phyloP scores from a whole-genome alignment of 2,797 vertebrate species.

The Pangasius mekongensis region DNA sequence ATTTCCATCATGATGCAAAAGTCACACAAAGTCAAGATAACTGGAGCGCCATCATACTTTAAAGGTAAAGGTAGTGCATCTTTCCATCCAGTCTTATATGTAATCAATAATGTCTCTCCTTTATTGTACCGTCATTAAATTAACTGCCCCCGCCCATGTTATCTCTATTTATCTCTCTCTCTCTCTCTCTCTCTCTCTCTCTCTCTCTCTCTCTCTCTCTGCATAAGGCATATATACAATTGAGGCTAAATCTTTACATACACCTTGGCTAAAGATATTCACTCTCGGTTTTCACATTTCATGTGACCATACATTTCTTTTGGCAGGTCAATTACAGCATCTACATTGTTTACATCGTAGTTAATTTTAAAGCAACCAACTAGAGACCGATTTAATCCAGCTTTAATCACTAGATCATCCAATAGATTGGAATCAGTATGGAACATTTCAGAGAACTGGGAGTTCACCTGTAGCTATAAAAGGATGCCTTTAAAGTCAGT shows the following conservation, averaged over 20 bases:
- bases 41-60: neutral
- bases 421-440: neutral
- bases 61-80: neutral
- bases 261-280: neutral
- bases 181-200: no score
- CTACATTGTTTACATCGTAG: neutral
- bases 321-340: neutral
- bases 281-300: neutral
- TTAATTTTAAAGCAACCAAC: no score
- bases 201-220: neutral
- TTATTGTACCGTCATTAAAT: neutral
- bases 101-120: neutral
- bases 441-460: neutral
- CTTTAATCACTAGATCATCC: neutral
- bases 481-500: neutral
- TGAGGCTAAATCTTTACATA: neutral
- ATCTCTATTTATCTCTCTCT: neutral
- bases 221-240: neutral
- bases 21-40: neutral
- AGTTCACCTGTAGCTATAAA: neutral
- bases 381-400: neutral
- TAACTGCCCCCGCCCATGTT: neutral
- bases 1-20: neutral
- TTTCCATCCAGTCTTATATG: neutral
- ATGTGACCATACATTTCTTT: neutral